phyloP scores from a whole-genome alignment of 1,140 invertebrate species.

The Ceratoteleas bidentatus region DNA sequence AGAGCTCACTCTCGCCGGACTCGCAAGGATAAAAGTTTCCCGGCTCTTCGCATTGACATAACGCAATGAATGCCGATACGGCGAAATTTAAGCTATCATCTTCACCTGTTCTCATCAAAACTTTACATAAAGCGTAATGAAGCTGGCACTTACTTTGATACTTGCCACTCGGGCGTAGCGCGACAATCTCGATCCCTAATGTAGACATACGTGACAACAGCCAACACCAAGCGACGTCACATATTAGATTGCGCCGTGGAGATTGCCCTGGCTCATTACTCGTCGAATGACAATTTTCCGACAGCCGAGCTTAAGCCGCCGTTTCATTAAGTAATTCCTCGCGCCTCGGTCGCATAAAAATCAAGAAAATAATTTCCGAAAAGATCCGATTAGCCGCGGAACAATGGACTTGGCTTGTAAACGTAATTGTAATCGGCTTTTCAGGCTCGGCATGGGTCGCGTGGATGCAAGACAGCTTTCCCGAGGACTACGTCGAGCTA shows the following conservation, averaged over 20 bases:
- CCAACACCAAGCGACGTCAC: constrained; percentile 27
- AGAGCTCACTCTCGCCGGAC: constrained; percentile 8
- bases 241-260: constrained; percentile 46
- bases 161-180: constrained; percentile 20
- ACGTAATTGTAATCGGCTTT: constrained; percentile 45
- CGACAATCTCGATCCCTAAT: constrained; percentile 37
- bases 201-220: constrained; percentile 41
- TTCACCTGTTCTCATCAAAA: constrained; percentile 45
- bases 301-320: constrained; percentile 21
- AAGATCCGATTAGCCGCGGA: constrained; percentile 14
- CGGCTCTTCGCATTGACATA: constrained; percentile 28
- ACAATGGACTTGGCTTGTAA: constrained; percentile 33
- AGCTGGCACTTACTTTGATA: constrained; percentile 35
- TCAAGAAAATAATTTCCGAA: constrained; percentile 41
- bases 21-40: constrained; percentile 27
- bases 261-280: constrained; percentile 53
- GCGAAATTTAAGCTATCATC: constrained; percentile 21
- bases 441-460: constrained; percentile 90
- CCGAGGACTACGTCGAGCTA: constrained; percentile 82
- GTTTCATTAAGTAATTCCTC: constrained; percentile 42
- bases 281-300: constrained; percentile 50
- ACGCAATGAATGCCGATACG: constrained; percentile 38
- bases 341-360: constrained; percentile 16
- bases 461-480: constrained; percentile 86
- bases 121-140: constrained; percentile 43